Evolutionary conservation across 2,797 vertebrate species (phyloP).

Genomic region (Perdix hodgsoniae): DNA sequence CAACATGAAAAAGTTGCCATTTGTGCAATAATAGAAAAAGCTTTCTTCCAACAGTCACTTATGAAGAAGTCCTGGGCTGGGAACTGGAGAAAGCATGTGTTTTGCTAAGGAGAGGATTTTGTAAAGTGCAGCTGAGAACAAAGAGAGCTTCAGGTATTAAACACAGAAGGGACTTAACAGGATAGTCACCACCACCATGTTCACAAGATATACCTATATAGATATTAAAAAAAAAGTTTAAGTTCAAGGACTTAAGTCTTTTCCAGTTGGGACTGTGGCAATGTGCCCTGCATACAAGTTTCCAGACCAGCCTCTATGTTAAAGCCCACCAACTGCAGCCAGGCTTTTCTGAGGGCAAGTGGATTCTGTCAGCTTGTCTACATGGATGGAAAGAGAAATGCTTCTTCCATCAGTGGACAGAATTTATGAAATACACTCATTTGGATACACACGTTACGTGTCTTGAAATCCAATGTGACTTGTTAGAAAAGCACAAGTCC

Average conservation of each 20-base stretch:
- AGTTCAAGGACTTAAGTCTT: background rate
- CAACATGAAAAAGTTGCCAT: background rate
- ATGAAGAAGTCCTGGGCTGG: background rate
- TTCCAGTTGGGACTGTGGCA: background rate
- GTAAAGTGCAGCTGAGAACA: background rate
- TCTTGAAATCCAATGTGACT: background rate
- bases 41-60: background rate
- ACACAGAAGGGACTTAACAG: fast-evolving
- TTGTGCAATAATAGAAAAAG: background rate
- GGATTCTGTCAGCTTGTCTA: background rate
- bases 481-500: background rate
- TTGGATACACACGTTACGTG: fast-evolving
- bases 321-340: background rate
- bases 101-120: background rate
- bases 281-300: background rate
- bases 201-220: fast-evolving
- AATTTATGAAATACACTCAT: background rate
- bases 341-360: fast-evolving
- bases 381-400: fast-evolving
- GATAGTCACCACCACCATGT: background rate
- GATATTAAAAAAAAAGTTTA: background rate
- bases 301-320: background rate
- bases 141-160: background rate
- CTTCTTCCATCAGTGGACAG: background rate
- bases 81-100: background rate